phyloP scores from a whole-genome alignment of 35 echinoderm and acorn worm species.

The Eucidaris tribuloides region DNA sequence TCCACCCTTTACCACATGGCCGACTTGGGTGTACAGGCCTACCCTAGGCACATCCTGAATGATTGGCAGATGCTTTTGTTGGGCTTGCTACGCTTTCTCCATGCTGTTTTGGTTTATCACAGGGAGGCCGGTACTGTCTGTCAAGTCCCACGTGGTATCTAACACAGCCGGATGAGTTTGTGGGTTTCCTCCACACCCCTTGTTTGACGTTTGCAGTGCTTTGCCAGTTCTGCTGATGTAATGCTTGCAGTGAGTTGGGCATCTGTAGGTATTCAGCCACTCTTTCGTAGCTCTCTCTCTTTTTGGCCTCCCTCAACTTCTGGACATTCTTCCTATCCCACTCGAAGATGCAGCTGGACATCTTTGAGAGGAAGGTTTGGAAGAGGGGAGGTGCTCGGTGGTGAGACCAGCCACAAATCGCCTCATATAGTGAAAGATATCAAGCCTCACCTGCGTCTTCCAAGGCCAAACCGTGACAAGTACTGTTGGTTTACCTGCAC shows the following conservation, averaged over 20 bases:
- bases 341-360: constrained; percentile 29
- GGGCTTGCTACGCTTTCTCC: constrained; percentile 21
- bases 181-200: constrained; percentile 9
- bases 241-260: constrained; percentile 1
- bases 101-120: background rate
- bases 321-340: background rate
- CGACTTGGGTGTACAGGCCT: constrained; percentile 37
- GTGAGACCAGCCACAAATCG: constrained; percentile 14
- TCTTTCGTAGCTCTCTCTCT: constrained; percentile 7
- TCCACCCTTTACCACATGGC: constrained; percentile 25
- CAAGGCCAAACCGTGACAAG: background rate
- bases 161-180: background rate
- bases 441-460: background rate
- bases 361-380: constrained; percentile 5
- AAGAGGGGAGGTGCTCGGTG: constrained; percentile 53
- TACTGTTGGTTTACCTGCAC: background rate
- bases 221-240: background rate
- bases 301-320: constrained; percentile 1
- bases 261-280: background rate
- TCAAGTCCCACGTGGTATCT: constrained; percentile 9
- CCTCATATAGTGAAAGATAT: constrained; percentile 27
- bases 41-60: constrained; percentile 51
- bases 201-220: constrained; percentile 38
- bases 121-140: constrained; percentile 3
- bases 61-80: constrained; percentile 43